These are phyloP conservation scores for Empidonax traillii DNA, from an alignment of 2,113 vertebrate genomes.

Conservation along the genomic window DNA sequence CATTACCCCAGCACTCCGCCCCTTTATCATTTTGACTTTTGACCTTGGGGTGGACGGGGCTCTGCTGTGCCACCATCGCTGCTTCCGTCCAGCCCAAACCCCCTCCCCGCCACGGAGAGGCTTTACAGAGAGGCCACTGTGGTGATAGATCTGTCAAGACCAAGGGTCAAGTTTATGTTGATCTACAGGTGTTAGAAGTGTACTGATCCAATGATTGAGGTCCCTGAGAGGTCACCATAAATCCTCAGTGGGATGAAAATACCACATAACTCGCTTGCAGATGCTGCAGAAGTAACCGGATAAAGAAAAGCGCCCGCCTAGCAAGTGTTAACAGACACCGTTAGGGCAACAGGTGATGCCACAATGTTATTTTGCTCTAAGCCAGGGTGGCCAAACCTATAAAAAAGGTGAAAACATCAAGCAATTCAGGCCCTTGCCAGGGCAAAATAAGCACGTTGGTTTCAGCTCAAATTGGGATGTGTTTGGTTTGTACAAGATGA, in stretches of 20 bases:
- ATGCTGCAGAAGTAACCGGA: constrained; percentile 32
- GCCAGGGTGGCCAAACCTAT: not conserved
- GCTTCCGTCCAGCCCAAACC: not conserved
- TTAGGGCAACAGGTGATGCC: not conserved
- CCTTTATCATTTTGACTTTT: constrained; percentile 58
- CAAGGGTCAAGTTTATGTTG: constrained; percentile 73
- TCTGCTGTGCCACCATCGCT: not conserved
- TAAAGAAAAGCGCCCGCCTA: not conserved
- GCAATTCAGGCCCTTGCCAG: not conserved
- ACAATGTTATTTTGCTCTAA: not conserved
- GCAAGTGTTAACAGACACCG: not conserved
- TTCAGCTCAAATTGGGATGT: not conserved
- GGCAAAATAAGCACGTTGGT: not conserved
- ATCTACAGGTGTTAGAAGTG: constrained; percentile 53
- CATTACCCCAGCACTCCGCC: not conserved
- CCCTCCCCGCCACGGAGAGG: not conserved
- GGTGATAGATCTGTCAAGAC: constrained; percentile 56
- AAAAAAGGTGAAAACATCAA: not conserved
- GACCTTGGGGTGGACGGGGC: not conserved
- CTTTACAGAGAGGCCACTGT: not conserved
- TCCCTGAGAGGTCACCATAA: constrained; percentile 18
- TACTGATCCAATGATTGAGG: constrained; percentile 57
- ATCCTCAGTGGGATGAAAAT: constrained; percentile 35
- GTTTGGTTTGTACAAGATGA: not conserved
- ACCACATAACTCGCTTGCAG: not conserved